These are phyloP conservation scores for Pelagia noctiluca DNA, from an alignment of 30 jellyfish, hydroid and myxozoan species.

Conservation along the genomic window DNA sequence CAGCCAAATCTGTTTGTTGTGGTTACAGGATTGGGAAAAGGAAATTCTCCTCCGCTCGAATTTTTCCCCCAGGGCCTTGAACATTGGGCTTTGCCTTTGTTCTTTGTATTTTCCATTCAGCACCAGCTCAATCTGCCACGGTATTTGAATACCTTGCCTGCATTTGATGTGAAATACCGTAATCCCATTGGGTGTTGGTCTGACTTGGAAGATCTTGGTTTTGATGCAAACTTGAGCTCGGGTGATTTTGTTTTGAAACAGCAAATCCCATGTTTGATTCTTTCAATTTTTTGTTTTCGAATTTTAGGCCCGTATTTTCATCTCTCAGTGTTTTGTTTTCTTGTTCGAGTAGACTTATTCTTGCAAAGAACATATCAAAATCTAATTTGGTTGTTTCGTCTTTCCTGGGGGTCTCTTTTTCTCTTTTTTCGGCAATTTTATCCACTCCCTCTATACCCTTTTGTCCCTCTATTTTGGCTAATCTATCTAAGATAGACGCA, in stretches of 20 bases:
- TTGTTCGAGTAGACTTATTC: slow-evolving; percentile 28
- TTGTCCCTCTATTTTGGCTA: slow-evolving; percentile 2
- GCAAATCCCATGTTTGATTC: slow-evolving; percentile 1
- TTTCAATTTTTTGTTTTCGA: slow-evolving; percentile 24
- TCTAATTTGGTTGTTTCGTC: neutral
- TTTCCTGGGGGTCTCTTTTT: neutral
- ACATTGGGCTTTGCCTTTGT: neutral
- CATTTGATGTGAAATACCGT: neutral
- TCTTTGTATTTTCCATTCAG: slow-evolving; percentile 41
- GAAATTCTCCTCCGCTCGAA: slow-evolving; percentile 14
- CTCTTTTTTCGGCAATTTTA: neutral
- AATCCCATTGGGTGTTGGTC: slow-evolving; percentile 24
- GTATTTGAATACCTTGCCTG: slow-evolving; percentile 28
- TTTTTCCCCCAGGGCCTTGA: neutral
- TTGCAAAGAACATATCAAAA: slow-evolving; percentile 29
- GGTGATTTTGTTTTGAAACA: neutral
- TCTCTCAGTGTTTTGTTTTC: slow-evolving; percentile 32
- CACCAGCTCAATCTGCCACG: slow-evolving; percentile 31
- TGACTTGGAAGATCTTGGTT: neutral
- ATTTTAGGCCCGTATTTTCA: slow-evolving; percentile 32
- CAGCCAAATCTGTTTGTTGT: slow-evolving; percentile 13
- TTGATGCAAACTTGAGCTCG: neutral
- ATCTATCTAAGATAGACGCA: slow-evolving; percentile 14
- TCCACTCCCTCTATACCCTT: no score
- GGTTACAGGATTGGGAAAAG: neutral